These are phyloP conservation scores for Zingel zingel DNA, from an alignment of 2,113 vertebrate species.

Conservation along the genomic window DNA sequence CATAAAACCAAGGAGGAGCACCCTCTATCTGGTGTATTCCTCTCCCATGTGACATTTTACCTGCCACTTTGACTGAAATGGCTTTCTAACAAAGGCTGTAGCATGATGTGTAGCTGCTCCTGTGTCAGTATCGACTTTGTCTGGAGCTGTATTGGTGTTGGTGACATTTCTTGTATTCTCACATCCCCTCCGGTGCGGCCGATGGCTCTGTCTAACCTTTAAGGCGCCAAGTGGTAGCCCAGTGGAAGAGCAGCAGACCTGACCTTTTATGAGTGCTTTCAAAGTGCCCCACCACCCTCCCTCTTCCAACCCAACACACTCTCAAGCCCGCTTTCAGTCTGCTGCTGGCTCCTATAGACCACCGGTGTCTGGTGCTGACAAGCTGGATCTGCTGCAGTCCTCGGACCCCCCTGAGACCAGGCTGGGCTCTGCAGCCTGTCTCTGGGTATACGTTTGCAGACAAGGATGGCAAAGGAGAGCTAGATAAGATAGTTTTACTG, in stretches of 20 bases:
- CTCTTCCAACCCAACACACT: neutral
- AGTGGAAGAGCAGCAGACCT: constrained; percentile 54
- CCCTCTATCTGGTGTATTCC: constrained; percentile 4
- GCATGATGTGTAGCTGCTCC: constrained; percentile 33
- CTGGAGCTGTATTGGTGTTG: constrained; percentile 54
- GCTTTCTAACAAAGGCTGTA: constrained; percentile 44
- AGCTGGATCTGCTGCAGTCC: constrained; percentile 48
- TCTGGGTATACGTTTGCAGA: constrained; percentile 37
- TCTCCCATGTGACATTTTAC: constrained; percentile 17
- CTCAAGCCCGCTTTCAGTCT: constrained; percentile 29
- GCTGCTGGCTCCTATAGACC: constrained; percentile 28
- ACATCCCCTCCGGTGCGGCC: constrained; percentile 59
- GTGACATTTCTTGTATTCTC: constrained; percentile 72
- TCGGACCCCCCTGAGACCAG: constrained; percentile 45
- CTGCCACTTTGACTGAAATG: constrained; percentile 16
- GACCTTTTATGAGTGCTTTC: constrained; percentile 73
- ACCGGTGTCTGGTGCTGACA: constrained; percentile 40
- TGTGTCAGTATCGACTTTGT: constrained; percentile 68
- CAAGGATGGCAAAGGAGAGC: constrained; percentile 39
- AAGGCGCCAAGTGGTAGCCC: constrained; percentile 59
- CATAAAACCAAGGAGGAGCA: constrained; percentile 19
- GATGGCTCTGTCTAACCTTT: constrained; percentile 73
- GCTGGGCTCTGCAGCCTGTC: constrained; percentile 36
- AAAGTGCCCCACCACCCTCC: neutral
- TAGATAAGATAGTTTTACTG: constrained; percentile 42